These are phyloP conservation scores for Neomonachus schauinslandi DNA, from an alignment of 2,113 vertebrate genomes.

Conservation along the genomic window DNA sequence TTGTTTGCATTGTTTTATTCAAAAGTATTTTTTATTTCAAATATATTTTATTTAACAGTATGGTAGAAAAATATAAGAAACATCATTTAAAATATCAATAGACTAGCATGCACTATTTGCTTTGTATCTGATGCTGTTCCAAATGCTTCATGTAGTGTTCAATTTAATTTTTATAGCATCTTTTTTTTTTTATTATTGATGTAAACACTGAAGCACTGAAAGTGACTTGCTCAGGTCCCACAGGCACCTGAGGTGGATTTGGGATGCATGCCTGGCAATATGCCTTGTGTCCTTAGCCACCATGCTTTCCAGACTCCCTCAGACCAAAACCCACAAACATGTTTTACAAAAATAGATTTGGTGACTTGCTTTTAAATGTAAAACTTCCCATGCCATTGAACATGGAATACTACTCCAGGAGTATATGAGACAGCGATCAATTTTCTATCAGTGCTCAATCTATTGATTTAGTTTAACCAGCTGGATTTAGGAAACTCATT, in stretches of 20 bases:
- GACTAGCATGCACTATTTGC: neutral
- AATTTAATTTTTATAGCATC: neutral
- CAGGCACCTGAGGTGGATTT: accelerated
- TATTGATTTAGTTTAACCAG: neutral
- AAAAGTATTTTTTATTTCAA: neutral
- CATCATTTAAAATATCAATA: neutral
- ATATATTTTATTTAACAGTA: neutral
- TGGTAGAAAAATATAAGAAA: neutral
- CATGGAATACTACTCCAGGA: neutral
- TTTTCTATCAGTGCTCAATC: neutral
- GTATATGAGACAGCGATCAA: neutral
- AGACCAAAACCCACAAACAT: neutral
- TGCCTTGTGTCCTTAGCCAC: neutral
- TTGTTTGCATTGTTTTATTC: neutral
- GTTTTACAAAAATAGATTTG: neutral
- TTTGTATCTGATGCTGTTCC: neutral
- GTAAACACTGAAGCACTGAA: neutral
- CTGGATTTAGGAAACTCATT: conserved; percentile 5
- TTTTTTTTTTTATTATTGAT: neutral
- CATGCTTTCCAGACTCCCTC: neutral
- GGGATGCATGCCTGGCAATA: too few species aligned
- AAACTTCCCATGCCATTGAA: neutral
- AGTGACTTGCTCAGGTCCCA: neutral
- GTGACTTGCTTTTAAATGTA: neutral
- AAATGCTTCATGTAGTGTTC: neutral